phyloP scores from a whole-genome alignment of 2,797 vertebrate species.

The Falco naumanni region DNA sequence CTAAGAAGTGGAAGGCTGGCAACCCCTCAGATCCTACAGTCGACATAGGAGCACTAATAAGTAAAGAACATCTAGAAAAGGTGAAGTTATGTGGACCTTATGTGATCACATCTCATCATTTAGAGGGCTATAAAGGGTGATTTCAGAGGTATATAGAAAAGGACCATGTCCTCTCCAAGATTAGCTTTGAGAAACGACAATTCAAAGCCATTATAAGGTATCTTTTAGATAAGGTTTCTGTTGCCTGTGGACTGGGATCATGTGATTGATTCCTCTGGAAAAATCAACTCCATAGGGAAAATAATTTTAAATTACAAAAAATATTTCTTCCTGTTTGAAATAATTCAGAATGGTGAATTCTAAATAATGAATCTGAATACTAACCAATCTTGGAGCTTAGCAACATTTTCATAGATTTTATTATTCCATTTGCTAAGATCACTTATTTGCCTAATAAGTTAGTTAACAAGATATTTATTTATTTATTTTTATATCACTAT shows the following conservation, averaged over 20 bases:
- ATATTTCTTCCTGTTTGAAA: neutral
- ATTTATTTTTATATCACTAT: neutral
- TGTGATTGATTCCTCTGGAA: neutral
- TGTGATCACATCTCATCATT: neutral
- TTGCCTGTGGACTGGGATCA: neutral
- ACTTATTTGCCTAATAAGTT: neutral
- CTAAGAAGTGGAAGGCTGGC: conserved; percentile 90
- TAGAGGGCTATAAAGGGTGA: neutral
- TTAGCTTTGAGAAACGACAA: neutral
- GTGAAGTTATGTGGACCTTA: conserved; percentile 67
- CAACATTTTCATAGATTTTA: neutral
- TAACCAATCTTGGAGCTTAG: neutral
- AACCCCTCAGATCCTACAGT: conserved; percentile 84
- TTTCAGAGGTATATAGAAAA: neutral
- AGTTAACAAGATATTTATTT: neutral
- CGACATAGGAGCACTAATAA: conserved; percentile 90
- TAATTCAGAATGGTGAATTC: neutral
- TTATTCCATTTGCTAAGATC: neutral
- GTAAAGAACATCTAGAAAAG: conserved; percentile 93
- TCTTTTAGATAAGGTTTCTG: neutral
- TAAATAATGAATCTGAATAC: neutral
- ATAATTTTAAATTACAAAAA: neutral
- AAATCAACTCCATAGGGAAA: neutral
- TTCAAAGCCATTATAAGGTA: neutral
- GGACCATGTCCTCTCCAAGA: neutral